Percentiles rank a stretch among this genome's conserved stretches.
Conservation (phyloP, 2,888 invertebrate species). For the Sylvicola cinctus region DNA sequence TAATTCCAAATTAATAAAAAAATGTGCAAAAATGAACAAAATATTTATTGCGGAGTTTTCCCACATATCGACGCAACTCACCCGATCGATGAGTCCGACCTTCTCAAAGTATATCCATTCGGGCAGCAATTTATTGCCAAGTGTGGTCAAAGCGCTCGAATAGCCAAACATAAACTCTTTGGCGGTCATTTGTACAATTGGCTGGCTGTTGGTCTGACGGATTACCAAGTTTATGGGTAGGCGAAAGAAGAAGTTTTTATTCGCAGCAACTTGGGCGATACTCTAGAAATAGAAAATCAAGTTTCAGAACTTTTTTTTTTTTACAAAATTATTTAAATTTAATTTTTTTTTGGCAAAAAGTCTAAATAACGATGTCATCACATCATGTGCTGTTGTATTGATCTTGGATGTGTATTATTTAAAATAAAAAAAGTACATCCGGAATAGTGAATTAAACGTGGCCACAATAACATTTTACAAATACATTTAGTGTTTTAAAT, state of each 20-base stretch:
- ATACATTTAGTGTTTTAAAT: no score
- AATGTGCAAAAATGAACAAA: no score
- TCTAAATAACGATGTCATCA: no score
- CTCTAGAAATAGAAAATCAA: constrained; percentile 35
- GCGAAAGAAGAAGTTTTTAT: constrained; percentile 39
- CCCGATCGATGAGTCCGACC: constrained; percentile 71
- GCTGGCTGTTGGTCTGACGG: constrained; percentile 40
- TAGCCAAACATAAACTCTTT: constrained; percentile 80
- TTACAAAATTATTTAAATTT: no score
- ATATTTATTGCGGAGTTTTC: no score
- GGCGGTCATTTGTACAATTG: constrained; percentile 62
- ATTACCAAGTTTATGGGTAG: constrained; percentile 52
- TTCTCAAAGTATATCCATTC: constrained; percentile 74
- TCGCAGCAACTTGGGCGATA: constrained; percentile 55
- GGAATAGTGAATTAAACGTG: no score
- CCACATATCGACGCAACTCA: constrained; percentile 23
- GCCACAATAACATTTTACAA: no score
- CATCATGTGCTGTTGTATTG: no score
- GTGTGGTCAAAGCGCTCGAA: constrained; percentile 54
- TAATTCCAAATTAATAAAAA: neutral
- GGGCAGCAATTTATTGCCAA: constrained; percentile 66
- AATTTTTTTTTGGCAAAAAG: no score
- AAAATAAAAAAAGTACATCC: no score
- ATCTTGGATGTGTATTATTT: no score
- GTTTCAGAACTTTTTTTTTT: no score